phyloP scores from a whole-genome alignment of 2,888 invertebrate species.

The Acanthosepion lycidas region DNA sequence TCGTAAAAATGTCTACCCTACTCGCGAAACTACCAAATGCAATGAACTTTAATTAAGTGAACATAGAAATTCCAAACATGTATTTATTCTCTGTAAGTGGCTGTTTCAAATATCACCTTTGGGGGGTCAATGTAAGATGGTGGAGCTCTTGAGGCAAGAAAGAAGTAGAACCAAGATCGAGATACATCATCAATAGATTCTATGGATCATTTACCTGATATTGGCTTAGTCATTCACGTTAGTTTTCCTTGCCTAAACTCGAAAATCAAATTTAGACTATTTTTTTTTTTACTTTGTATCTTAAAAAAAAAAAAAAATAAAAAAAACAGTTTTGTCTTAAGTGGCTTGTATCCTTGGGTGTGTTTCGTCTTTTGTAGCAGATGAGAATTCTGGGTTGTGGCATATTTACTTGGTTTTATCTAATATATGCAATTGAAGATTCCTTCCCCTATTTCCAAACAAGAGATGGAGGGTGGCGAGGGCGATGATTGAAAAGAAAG shows the following conservation, averaged over 20 bases:
- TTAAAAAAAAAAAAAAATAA: not conserved
- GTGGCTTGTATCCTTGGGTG: not conserved
- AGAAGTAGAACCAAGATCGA: not conserved
- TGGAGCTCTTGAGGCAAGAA: not conserved
- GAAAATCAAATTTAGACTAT: not conserved
- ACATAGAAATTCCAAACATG: slow-evolving; percentile 22
- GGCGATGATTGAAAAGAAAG: not conserved
- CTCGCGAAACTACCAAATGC: not conserved
- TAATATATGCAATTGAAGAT: not conserved
- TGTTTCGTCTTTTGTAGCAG: not conserved
- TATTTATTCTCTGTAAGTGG: slow-evolving; percentile 2
- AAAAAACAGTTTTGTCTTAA: not conserved
- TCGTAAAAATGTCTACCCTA: not conserved
- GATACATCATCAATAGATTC: not conserved
- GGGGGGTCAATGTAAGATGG: not conserved
- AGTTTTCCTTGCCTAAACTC: not conserved
- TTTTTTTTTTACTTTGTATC: not conserved
- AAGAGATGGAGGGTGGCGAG: not conserved
- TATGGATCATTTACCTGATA: not conserved
- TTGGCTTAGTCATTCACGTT: not conserved
- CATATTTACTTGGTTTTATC: not conserved
- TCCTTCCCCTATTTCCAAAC: not conserved
- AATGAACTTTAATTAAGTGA: slow-evolving; percentile 33
- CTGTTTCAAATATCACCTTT: slow-evolving; percentile 18
- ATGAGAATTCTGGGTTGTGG: not conserved